phyloP scores from a whole-genome alignment of 2,113 vertebrate species.

The Poeciliopsis prolifica region DNA sequence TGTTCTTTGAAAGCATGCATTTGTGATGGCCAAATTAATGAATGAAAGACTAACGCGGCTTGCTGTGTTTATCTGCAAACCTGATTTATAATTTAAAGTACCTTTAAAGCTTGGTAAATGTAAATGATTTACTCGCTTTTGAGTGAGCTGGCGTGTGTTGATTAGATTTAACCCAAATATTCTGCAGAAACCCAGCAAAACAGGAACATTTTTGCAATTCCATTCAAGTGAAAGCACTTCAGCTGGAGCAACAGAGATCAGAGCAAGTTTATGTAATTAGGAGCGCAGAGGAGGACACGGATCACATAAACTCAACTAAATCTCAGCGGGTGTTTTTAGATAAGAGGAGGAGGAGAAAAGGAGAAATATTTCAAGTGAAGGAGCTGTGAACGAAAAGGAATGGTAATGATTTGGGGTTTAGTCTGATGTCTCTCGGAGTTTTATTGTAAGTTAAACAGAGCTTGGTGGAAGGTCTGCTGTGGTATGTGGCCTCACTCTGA shows the following conservation, averaged over 20 bases:
- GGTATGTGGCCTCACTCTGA: conserved; percentile 52
- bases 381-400: background rate
- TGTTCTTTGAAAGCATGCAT: background rate
- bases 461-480: conserved; percentile 40
- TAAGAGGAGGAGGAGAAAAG: background rate
- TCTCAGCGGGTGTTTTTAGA: background rate
- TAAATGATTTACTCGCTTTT: conserved; percentile 51
- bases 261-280: background rate
- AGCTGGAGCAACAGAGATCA: background rate
- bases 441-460: background rate
- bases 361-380: background rate
- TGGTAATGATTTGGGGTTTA: background rate
- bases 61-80: conserved; percentile 17
- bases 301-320: background rate
- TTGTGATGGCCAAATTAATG: background rate
- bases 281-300: background rate
- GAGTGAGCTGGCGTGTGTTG: conserved; percentile 1
- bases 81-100: conserved; percentile 43
- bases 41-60: too few species aligned
- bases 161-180: conserved; percentile 1
- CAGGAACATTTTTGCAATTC: conserved; percentile 2
- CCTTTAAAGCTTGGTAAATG: conserved; percentile 12
- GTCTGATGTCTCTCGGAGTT: conserved; percentile 17
- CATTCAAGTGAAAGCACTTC: background rate
- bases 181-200: background rate